phyloP scores from a whole-genome alignment of 2,888 invertebrate species.

The Caenorhabditis sp. region DNA sequence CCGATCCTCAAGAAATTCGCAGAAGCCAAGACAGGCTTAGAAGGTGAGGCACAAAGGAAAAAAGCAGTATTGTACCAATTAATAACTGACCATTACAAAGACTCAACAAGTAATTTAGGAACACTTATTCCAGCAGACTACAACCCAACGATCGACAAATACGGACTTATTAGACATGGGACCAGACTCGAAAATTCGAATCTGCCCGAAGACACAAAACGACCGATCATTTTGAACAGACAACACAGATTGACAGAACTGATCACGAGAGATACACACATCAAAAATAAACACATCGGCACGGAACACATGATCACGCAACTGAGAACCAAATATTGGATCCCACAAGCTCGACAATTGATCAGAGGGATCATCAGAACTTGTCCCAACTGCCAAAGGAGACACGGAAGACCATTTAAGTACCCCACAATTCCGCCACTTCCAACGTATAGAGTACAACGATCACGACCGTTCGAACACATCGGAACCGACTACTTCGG shows the following conservation, averaged over 20 bases:
- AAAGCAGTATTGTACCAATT: not conserved
- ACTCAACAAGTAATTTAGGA: not conserved
- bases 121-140: not conserved
- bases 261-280: conserved; percentile 3
- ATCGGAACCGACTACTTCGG: conserved; percentile 40
- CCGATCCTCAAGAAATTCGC: not conserved
- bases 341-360: conserved; percentile 2
- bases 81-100: conserved; percentile 10
- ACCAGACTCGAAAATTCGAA: conserved; percentile 3
- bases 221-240: conserved; percentile 2
- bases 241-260: conserved; percentile 15
- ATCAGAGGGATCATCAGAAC: not conserved
- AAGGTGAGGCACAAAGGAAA: not conserved
- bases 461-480: conserved; percentile 10
- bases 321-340: not conserved
- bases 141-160: not conserved
- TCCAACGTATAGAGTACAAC: conserved; percentile 10
- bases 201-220: not conserved
- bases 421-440: conserved; percentile 18
- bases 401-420: conserved; percentile 15
- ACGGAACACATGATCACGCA: conserved; percentile 6
- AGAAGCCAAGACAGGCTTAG: not conserved
- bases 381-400: conserved; percentile 16
- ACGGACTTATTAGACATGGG: conserved; percentile 2
- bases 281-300: not conserved